phyloP scores from a whole-genome alignment of 2,113 vertebrate species.

The Platichthys flesus region DNA sequence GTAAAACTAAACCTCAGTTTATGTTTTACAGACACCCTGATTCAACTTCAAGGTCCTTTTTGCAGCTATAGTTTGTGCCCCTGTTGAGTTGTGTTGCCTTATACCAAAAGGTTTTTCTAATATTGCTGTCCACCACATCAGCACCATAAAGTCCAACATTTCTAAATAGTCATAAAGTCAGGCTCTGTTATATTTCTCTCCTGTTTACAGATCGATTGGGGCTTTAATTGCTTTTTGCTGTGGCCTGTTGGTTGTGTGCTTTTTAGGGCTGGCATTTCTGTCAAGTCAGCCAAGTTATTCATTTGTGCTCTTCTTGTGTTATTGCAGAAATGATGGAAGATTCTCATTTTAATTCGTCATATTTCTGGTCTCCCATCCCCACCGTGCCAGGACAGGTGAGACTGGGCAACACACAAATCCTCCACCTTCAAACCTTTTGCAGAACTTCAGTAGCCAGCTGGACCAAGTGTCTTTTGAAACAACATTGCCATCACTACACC shows the following conservation, averaged over 20 bases:
- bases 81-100: background rate
- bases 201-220: background rate
- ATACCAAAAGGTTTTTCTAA: background rate
- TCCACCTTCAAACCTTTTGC: no score
- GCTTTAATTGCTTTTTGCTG: background rate
- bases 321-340: conserved; percentile 97
- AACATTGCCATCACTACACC: background rate
- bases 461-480: background rate
- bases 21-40: background rate
- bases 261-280: background rate
- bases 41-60: background rate
- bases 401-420: background rate
- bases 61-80: background rate
- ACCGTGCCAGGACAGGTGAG: conserved; percentile 94
- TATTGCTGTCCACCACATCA: background rate
- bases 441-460: no score
- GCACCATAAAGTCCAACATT: background rate
- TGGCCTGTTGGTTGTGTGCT: background rate
- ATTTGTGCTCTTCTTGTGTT: conserved; percentile 50
- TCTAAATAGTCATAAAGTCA: background rate
- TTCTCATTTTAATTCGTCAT: conserved; percentile 98
- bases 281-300: background rate
- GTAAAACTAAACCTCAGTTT: background rate
- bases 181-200: background rate
- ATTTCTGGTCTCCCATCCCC: conserved; percentile 97